A percentile compares a stretch with the other conserved stretches of the same genome.
Evolutionary conservation across 64 coral and sea anemone species (phyloP).

Genomic region (Pocillopora damicornis): DNA sequence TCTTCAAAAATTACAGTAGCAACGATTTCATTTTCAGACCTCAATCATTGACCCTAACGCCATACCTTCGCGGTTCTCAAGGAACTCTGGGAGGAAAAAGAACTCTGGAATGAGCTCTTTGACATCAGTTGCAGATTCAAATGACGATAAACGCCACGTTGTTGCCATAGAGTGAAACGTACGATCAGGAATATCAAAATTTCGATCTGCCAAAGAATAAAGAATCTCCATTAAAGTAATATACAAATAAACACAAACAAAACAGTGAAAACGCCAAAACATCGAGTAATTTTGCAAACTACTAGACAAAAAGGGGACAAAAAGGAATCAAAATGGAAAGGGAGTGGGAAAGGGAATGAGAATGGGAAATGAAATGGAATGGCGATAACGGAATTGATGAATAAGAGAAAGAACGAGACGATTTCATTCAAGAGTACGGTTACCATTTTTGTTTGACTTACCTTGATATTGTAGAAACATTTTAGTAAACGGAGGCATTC

Average conservation of each 20-base stretch:
- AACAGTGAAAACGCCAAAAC: no score
- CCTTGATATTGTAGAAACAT: constrained; percentile 95
- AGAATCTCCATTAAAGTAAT: neutral
- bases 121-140: constrained; percentile 93
- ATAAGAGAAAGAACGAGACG: neutral
- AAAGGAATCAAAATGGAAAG: neutral
- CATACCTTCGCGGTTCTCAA: constrained; percentile 91
- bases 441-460: neutral
- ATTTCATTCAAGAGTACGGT: no score
- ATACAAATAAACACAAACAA: no score
- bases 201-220: constrained; percentile 48
- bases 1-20: no score
- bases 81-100: constrained; percentile 94
- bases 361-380: neutral
- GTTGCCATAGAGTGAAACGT: constrained; percentile 98
- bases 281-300: neutral
- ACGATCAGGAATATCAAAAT: constrained; percentile 95
- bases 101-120: constrained; percentile 98
- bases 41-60: no score
- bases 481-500: constrained; percentile 91
- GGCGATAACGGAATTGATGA: neutral
- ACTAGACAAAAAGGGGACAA: neutral
- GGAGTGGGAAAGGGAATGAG: neutral
- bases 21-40: no score
- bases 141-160: constrained; percentile 91